phyloP scores from a whole-genome alignment of 2,797 vertebrate genomes.

The Aythya fuligula region DNA sequence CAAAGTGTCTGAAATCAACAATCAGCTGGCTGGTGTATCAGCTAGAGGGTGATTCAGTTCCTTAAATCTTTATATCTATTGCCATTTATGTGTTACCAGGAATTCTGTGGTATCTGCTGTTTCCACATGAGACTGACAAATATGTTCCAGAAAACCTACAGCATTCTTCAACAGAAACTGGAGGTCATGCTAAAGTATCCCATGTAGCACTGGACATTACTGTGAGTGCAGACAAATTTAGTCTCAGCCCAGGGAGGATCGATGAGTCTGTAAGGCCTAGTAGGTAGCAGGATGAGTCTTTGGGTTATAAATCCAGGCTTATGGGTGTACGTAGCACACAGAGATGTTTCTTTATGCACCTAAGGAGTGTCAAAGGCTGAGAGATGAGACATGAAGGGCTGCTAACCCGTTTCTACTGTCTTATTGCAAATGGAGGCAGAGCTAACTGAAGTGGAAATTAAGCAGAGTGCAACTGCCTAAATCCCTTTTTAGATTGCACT shows the following conservation, averaged over 20 bases:
- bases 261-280: neutral
- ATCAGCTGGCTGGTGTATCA: too few relatives aligned
- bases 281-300: neutral
- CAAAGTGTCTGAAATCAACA: too few relatives aligned
- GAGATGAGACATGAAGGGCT: neutral
- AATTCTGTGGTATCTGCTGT: neutral
- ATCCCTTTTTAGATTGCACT: neutral
- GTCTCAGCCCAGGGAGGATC: fast-evolving
- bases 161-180: neutral
- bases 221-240: fast-evolving
- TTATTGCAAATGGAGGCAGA: neutral
- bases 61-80: fast-evolving
- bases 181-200: neutral
- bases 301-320: neutral
- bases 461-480: neutral
- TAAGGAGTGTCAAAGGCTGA: neutral
- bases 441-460: neutral
- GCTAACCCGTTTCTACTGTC: fast-evolving
- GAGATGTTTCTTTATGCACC: neutral
- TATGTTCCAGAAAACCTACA: fast-evolving
- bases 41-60: neutral
- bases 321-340: fast-evolving
- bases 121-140: neutral
- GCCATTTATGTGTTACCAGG: neutral
- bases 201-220: fast-evolving